phyloP scores from a whole-genome alignment of 2,797 vertebrate genomes.

The Mastacembelus armatus region DNA sequence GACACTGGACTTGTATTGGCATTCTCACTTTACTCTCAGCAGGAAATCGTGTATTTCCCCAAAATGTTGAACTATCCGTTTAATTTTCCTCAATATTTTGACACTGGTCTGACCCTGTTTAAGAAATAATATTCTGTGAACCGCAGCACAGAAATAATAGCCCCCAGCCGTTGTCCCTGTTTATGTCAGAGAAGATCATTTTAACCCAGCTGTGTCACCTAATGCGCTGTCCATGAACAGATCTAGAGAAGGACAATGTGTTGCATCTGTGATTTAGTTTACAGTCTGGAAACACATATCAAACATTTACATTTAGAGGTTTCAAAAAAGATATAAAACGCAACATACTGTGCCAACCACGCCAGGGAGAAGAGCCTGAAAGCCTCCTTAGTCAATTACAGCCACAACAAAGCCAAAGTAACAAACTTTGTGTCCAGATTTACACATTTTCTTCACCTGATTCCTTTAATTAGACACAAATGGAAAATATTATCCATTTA shows the following conservation, averaged over 20 bases:
- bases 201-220: constrained; percentile 17
- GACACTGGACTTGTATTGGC: background rate
- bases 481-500: constrained; percentile 12
- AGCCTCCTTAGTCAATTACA: background rate
- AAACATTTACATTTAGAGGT: constrained; percentile 73
- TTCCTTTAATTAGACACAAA: background rate
- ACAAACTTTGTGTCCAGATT: background rate
- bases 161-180: background rate
- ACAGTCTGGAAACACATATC: constrained; percentile 62
- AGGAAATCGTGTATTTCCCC: background rate
- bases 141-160: constrained; percentile 4
- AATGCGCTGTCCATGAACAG: constrained; percentile 32
- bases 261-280: constrained; percentile 64
- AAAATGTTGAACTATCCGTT: background rate
- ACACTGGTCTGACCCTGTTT: background rate
- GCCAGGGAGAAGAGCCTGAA: constrained; percentile 58
- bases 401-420: background rate
- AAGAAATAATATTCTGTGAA: constrained; percentile 12
- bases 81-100: background rate
- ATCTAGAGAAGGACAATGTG: constrained; percentile 49
- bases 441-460: constrained; percentile 1
- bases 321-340: constrained; percentile 62
- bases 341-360: constrained; percentile 28
- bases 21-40: background rate
- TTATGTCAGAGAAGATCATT: constrained; percentile 23